Conservation (phyloP, 2,888 invertebrate genomes). For the Lepidochrysops patricia region DNA sequence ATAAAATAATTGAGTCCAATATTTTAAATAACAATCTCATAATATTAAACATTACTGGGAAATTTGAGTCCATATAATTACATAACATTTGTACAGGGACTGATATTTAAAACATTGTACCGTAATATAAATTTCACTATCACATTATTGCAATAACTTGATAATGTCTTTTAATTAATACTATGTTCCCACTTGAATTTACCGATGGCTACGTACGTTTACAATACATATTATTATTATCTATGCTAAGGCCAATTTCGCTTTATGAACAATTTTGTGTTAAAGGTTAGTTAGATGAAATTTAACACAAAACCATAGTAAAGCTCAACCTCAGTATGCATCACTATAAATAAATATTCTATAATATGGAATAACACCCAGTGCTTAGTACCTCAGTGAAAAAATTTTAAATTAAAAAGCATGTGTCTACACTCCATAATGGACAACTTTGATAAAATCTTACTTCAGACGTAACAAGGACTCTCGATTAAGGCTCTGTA, state of each 20-base stretch:
- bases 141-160: slow-evolving; percentile 45
- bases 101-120: slow-evolving; percentile 40
- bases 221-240: slow-evolving; percentile 43
- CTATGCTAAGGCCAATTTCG: slow-evolving; percentile 67
- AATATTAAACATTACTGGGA: slow-evolving; percentile 17
- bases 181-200: slow-evolving; percentile 54
- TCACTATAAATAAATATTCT: slow-evolving; percentile 31
- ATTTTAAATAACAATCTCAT: slow-evolving; percentile 30
- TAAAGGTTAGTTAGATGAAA: slow-evolving; percentile 27
- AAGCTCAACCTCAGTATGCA: slow-evolving; percentile 51
- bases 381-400: slow-evolving; percentile 65
- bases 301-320: slow-evolving; percentile 59
- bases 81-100: slow-evolving; percentile 16
- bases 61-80: slow-evolving; percentile 5
- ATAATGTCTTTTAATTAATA: slow-evolving; percentile 60
- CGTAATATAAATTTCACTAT: slow-evolving; percentile 38
- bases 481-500: not conserved
- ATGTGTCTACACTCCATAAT: slow-evolving; percentile 42
- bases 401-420: slow-evolving; percentile 54
- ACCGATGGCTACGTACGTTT: slow-evolving; percentile 40
- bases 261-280: slow-evolving; percentile 70
- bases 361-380: slow-evolving; percentile 59
- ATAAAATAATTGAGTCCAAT: slow-evolving; percentile 30
- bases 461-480: slow-evolving; percentile 13
- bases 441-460: slow-evolving; percentile 33